These are phyloP conservation scores for Allobates femoralis DNA, from an alignment of 2,797 vertebrate genomes.

Conservation along the genomic window DNA sequence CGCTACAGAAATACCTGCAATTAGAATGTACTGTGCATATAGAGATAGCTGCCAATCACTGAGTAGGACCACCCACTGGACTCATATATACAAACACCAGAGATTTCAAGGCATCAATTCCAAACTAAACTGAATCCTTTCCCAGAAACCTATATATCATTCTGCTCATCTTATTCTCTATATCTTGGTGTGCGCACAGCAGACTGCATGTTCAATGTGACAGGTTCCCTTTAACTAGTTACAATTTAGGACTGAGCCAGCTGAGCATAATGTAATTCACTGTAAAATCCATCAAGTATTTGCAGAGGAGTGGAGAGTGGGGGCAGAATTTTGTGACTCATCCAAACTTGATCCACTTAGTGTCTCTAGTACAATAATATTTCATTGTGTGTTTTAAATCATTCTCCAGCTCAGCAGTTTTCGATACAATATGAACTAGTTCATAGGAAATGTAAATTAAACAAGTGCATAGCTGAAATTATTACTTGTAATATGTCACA, in stretches of 20 bases:
- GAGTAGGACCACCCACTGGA: no score
- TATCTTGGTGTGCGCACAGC: no score
- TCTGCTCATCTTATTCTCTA: no score
- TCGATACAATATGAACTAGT: slow-evolving; percentile 22
- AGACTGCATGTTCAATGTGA: no score
- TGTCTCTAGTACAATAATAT: slow-evolving; percentile 41
- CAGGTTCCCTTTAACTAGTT: neutral
- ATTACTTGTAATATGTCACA: neutral
- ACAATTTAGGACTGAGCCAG: neutral
- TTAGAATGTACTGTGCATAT: no score
- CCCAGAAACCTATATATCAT: no score
- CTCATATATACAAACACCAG: no score
- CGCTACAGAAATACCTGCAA: no score
- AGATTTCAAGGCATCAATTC: no score
- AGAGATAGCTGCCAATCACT: no score
- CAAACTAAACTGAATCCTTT: no score
- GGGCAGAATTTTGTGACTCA: slow-evolving; percentile 32
- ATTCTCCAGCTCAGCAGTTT: slow-evolving; percentile 29
- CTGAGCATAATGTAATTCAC: slow-evolving; percentile 34
- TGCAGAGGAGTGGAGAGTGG: slow-evolving; percentile 56
- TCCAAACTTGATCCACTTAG: slow-evolving; percentile 39
- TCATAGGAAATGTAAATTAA: slow-evolving; percentile 12
- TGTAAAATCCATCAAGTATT: slow-evolving; percentile 47
- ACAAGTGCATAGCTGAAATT: neutral
- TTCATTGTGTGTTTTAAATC: slow-evolving; percentile 50